Evolutionary conservation across 2,113 vertebrate genomes (phyloP), one percentile per base, ranked within the genome.

Genomic region (Microcebus griseorufus): DNA sequence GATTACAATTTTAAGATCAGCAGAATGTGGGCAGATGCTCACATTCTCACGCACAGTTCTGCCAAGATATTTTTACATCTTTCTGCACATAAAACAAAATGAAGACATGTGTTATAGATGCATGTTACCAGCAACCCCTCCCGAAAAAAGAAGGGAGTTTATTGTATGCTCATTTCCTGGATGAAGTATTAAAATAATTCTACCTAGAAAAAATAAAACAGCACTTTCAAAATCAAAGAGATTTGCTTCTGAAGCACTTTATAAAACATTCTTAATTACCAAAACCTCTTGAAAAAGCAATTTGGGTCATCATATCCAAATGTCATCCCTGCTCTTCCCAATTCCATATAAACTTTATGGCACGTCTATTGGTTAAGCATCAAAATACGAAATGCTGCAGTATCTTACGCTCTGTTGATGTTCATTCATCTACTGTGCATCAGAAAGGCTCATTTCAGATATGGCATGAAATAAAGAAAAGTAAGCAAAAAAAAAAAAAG

Each of bases 81-180:
- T 97, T 96, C 93, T 96, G 72, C 72, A 83, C 91, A 92, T 90
- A 96, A 96, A 96, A 95, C 96, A 98, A 97, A 97, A 96, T 58
- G 90, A 98, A 98, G 96, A 95, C 62, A 97, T 97, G 95, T 75
- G 51, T 75, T 97, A 90, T 64, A 94, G 65, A 76, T 67, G 97
- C 88, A 45, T 55, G 62, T 95, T 97, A 96, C 94, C 93, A 58
- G 79, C 82, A 94, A 70, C 32, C 48, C 27, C 69, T 2, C 32
- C 53, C 16, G 48, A n/a, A 62, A 55, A 45, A 78, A 94, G 65
- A 78, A 81, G 13, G 1, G 4, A 87, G 1, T 86, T 97, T 34
- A 94, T 84, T 67, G 45, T 93, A 73, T 86, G 60, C 53, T 97
- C 92, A 96, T 97, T 97, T 97, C 87, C 97, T 96, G 76, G 67